Base-by-base conservation (phyloP, 2,797 vertebrate species). In the Artibeus jamaicensis region DNA sequence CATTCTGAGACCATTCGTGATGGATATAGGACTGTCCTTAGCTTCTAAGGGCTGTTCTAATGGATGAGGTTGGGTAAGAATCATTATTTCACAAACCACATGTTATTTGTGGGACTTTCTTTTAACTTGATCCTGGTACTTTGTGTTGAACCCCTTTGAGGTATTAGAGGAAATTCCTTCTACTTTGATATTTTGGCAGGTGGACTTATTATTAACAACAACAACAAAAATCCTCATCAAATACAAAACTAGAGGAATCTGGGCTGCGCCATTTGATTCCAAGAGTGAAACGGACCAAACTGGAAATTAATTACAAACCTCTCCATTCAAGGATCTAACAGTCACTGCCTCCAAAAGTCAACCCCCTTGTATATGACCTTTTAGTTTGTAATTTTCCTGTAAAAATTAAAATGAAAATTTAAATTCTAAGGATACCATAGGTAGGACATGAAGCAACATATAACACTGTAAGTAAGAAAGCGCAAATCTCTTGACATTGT, bases 361-460 rank as follows among this genome's bases (percentile, higher is more conserved):
- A n/a, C 21, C 3, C 8, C 78, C 57, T 94, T 59, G 18, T 21
- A 26, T 6, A 19, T 67, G 59, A 83, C 29, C 21, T 91, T 93
- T 39, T 89, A 10, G 46, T 89, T 68, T 83, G 14, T 48, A 78
- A 55, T 82, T 92, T 79, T 53, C 53, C 42, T 34, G 81, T 57
- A 16, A 83, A 81, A 81, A 86, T 3, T 71, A 87, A 89, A 92
- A 71, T 91, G 82, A 86, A 92, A 91, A 67, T 62, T 74, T 86
- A 22, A 2, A 53, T 79, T 95, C 15, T 76, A 42, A 55, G 91
- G 44, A 5, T 26, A 88, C 70, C 34, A 46, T 1, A 70, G 57
- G 4, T 53, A 92, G 73, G 86, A 82, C 84, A 87, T 77, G 42
- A 89, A 57, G 44, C 12, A 42, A 32, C 16, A 10, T 24, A 78